A percentile compares a stretch with the other conserved stretches of the same genome.
phyloP scores from a whole-genome alignment of 2,113 vertebrate species.

The Acrocephalus kingi region DNA sequence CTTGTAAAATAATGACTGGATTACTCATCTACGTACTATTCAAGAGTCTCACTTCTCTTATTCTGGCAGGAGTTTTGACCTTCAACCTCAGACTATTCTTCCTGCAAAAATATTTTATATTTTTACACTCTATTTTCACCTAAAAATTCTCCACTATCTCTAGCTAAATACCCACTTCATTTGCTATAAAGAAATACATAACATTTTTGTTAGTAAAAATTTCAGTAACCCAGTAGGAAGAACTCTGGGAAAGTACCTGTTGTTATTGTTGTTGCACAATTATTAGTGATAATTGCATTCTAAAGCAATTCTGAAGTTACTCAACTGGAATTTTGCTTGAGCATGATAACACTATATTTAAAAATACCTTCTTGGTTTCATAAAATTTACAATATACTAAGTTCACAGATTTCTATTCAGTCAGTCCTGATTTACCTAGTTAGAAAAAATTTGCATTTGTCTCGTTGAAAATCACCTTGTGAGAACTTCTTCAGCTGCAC shows the following conservation, averaged over 20 bases:
- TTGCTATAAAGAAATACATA: background rate
- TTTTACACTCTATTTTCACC: background rate
- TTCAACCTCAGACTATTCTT: background rate
- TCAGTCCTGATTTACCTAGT: background rate
- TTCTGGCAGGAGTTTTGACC: background rate
- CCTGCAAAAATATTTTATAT: background rate
- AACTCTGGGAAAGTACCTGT: background rate
- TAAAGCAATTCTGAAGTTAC: background rate
- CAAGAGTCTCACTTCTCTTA: background rate
- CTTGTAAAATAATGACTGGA: background rate
- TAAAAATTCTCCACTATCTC: background rate
- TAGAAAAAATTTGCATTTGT: background rate
- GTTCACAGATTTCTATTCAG: background rate
- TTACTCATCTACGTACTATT: background rate
- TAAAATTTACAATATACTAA: background rate
- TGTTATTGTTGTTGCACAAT: background rate
- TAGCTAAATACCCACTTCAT: background rate
- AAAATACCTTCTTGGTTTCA: background rate
- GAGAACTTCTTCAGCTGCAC: background rate
- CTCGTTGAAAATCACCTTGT: background rate
- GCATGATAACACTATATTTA: background rate
- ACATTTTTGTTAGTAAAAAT: background rate
- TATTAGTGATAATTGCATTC: background rate
- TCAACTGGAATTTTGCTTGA: background rate
- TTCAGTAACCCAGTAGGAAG: background rate